These are phyloP conservation scores for Pleuronectes platessa DNA, from an alignment of 2,113 vertebrate genomes.

Conservation along the genomic window DNA sequence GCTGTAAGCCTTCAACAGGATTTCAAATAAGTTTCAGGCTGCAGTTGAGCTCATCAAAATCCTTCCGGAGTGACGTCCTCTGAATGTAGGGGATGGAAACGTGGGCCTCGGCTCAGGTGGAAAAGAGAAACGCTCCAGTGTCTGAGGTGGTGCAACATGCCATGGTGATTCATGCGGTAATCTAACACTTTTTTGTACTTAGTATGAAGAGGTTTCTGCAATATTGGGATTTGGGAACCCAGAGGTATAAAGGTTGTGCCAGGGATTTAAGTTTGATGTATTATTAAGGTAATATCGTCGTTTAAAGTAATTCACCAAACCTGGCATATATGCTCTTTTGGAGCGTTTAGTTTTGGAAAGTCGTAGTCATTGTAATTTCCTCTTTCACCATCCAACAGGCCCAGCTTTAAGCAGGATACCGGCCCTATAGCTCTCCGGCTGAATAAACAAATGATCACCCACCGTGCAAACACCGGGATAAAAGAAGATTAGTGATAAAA, in stretches of 20 bases:
- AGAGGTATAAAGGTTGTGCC: too few relatives aligned
- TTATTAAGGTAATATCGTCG: background rate
- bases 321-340: constrained; percentile 2
- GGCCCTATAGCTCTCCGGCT: constrained; percentile 21
- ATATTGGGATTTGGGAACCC: background rate
- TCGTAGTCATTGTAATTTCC: constrained; percentile 21
- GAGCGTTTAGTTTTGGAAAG: constrained; percentile 1
- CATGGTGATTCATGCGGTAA: constrained; percentile 16
- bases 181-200: constrained; percentile 14
- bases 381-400: constrained; percentile 25
- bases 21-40: constrained; percentile 49
- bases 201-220: constrained; percentile 4
- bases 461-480: constrained; percentile 36
- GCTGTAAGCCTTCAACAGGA: constrained; percentile 42
- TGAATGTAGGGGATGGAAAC: constrained; percentile 46
- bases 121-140: constrained; percentile 28
- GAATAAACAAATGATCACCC: constrained; percentile 30
- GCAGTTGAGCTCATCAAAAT: constrained; percentile 53
- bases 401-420: constrained; percentile 20
- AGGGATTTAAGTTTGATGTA: too few relatives aligned
- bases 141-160: constrained; percentile 5
- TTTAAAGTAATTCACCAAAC: constrained; percentile 14
- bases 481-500: constrained; percentile 25
- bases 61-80: constrained; percentile 33
- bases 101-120: constrained; percentile 41